phyloP scores from a whole-genome alignment of 2,888 invertebrate species.

The Neuroscelio doddi region DNA sequence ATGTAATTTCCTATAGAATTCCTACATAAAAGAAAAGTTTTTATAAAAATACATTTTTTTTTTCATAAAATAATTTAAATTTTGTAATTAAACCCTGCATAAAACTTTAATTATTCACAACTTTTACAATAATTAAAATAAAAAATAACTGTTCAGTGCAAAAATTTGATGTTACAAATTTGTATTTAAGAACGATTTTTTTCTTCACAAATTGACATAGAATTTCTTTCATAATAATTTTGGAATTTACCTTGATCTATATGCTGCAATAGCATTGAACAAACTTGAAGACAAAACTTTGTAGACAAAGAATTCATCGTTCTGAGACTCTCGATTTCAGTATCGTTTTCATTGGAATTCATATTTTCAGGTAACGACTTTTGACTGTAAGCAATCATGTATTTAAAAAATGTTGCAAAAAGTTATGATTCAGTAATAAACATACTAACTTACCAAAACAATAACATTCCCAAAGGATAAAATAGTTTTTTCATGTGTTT shows the following conservation, averaged over 20 bases:
- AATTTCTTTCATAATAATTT: slow-evolving; percentile 10
- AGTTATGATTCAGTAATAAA: slow-evolving; percentile 6
- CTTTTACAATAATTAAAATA: not conserved
- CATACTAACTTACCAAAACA: slow-evolving; percentile 62
- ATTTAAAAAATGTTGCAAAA: slow-evolving; percentile 21
- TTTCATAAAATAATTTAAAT: too few relatives aligned
- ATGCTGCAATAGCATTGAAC: slow-evolving; percentile 62
- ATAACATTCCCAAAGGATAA: slow-evolving; percentile 66
- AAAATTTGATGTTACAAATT: too few relatives aligned
- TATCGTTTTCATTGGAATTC: slow-evolving; percentile 53
- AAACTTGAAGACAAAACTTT: slow-evolving; percentile 66
- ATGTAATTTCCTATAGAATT: too few relatives aligned
- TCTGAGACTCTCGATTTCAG: slow-evolving; percentile 48
- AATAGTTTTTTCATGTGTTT: slow-evolving; percentile 74
- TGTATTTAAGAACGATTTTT: too few relatives aligned
- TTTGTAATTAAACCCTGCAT: too few relatives aligned
- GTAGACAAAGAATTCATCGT: slow-evolving; percentile 62
- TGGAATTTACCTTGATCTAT: slow-evolving; percentile 61
- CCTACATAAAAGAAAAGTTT: too few relatives aligned
- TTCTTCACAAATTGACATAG: slow-evolving; percentile 9
- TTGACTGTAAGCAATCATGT: slow-evolving; percentile 53
- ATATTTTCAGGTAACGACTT: slow-evolving; percentile 50
- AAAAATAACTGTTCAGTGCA: not conserved
- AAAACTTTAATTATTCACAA: too few relatives aligned
- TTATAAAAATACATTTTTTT: too few relatives aligned